Base-by-base conservation (phyloP, 2,888 invertebrate genomes). In the Danaus chrysippus region DNA sequence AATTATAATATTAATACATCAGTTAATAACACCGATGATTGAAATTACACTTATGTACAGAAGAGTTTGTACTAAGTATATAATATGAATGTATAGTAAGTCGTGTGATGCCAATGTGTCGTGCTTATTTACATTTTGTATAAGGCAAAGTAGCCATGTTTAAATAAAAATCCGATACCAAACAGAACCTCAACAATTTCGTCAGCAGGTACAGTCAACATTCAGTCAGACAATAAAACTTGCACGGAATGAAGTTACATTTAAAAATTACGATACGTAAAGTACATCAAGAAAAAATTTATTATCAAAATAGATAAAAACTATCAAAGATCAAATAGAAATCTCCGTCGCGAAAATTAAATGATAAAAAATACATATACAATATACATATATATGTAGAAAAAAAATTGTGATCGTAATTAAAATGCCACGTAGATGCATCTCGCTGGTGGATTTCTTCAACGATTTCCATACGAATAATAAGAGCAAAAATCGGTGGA, bases 401-500 rank as follows among this genome's bases (percentile, higher is more conserved):
- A 81, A 78, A 77, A 81, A 78, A 81, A 84, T 87, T 87, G 87
- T 88, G 87, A 87, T 88, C 78, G 74, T 77, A 79, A 78, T 76
- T 60, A 78, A 82, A 83, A 85, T 80, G 81, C 79, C 78, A 76
- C 75, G 67, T 73, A 74, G 63, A 71, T 71, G 74, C 70, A 65
- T 71, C 80, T 84, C 89, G 84, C 68, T 81, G 73, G 86, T 85
- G 77, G 87, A 91, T 87, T 87, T 86, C 89, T 87, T 87, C 87
- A 85, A 83, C 76, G 65, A 72, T 73, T 75, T 76, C 74, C 70
- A 69, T 71, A 78, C 80, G 77, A 79, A 81, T 83, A 81, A 82
- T 82, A 85, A 82, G 84, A 72, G 69, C 75, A 75, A 75, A 34
- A 86, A 80, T 88, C 87, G 87, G 87, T 88, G 89, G 89, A 87